Conservation (phyloP, 2,888 invertebrate species). For the Sussaba pulchella region DNA sequence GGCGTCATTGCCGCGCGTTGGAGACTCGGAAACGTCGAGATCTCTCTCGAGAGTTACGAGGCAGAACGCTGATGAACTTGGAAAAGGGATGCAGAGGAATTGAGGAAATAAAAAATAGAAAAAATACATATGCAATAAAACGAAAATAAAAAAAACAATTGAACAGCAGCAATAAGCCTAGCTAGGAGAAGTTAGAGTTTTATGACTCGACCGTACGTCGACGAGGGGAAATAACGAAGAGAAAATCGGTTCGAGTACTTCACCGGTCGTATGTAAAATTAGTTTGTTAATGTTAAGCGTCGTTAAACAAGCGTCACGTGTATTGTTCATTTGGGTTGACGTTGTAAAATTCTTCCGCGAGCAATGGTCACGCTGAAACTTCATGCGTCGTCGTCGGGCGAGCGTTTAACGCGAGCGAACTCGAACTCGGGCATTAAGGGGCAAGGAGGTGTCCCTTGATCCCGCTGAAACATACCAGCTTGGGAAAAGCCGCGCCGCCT, state of each 20-base stretch:
- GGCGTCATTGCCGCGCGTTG: neutral
- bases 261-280: conserved; percentile 57
- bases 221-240: conserved; percentile 55
- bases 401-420: conserved; percentile 43
- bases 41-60: neutral
- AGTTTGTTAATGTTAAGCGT: conserved; percentile 40
- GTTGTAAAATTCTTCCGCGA: neutral
- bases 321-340: conserved; percentile 2
- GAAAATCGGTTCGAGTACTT: conserved; percentile 55
- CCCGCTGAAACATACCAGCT: conserved; percentile 11
- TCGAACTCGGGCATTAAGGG: conserved; percentile 75
- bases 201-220: conserved; percentile 41
- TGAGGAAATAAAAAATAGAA: conserved; percentile 8
- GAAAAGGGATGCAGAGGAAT: conserved; percentile 6
- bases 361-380: neutral
- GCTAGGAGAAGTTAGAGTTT: conserved; percentile 42
- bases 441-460: conserved; percentile 34
- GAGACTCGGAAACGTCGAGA: neutral
- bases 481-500: conserved; percentile 32
- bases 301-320: neutral
- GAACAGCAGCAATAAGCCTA: neutral
- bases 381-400: conserved; percentile 11
- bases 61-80: neutral
- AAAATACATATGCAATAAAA: conserved; percentile 6
- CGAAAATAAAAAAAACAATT: conserved; percentile 7